A percentile compares a stretch with the other conserved stretches of the same genome.
Conservation (phyloP, 2,113 vertebrate genomes). For the Isichthys henryi region DNA sequence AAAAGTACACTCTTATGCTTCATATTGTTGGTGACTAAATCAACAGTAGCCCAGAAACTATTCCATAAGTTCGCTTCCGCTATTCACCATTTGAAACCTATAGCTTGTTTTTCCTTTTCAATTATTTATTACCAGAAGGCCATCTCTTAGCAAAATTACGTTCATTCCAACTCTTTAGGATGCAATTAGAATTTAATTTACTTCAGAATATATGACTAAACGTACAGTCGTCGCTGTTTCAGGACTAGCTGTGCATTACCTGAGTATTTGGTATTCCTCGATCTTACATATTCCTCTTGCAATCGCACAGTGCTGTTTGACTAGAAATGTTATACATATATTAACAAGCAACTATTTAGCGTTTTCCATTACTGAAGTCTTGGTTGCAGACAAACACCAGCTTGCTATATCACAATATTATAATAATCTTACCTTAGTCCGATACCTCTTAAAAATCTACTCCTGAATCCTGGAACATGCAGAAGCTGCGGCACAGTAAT, state of each 20-base stretch:
- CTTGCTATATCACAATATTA: neutral
- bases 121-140: neutral
- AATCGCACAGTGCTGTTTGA: neutral
- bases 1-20: neutral
- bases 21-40: neutral
- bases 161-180: neutral
- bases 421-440: neutral
- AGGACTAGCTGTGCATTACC: neutral
- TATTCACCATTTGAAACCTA: neutral
- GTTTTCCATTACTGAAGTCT: neutral
- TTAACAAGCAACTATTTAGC: neutral
- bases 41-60: neutral
- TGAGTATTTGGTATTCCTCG: neutral
- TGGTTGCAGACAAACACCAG: neutral
- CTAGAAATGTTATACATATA: neutral
- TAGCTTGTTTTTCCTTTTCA: neutral
- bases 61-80: neutral
- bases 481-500: slow-evolving; percentile 11
- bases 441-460: neutral
- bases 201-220: neutral
- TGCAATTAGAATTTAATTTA: neutral
- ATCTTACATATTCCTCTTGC: neutral
- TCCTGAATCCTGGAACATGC: slow-evolving; percentile 6
- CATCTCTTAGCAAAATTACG: neutral
- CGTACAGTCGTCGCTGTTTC: neutral